Evolutionary conservation across 2,888 invertebrate species (phyloP).

Genomic region (Drepanosiphum platanoidis): DNA sequence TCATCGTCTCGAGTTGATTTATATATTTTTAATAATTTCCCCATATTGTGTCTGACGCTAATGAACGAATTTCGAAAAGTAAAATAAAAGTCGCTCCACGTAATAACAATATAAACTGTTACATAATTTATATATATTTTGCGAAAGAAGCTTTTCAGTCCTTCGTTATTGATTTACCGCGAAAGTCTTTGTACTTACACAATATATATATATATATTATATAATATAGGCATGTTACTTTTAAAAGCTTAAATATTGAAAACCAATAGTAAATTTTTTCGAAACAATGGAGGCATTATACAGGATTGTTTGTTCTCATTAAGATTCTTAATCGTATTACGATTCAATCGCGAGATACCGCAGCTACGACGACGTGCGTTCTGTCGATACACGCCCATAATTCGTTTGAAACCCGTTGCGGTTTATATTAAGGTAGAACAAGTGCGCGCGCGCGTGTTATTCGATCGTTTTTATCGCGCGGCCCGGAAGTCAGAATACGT

Average conservation of each 20-base stretch:
- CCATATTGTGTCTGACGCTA: neutral
- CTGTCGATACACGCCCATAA: neutral
- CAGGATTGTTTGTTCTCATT: neutral
- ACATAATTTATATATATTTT: too few species aligned
- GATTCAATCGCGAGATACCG: neutral
- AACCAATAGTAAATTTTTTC: slow-evolving; percentile 4
- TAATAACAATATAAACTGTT: neutral
- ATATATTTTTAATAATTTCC: neutral
- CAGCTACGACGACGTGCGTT: too few species aligned
- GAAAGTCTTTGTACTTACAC: too few species aligned
- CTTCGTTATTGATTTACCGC: too few species aligned
- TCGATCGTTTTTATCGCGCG: neutral
- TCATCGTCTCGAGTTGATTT: neutral
- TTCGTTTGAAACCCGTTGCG: neutral
- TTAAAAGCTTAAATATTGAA: too few species aligned
- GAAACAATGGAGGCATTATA: slow-evolving; percentile 1
- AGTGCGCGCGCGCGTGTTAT: neutral
- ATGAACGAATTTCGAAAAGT: neutral
- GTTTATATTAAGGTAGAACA: too few species aligned
- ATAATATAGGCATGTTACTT: too few species aligned
- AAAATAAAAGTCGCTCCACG: neutral
- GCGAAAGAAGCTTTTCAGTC: too few species aligned
- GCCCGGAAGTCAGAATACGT: neutral
- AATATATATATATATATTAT: too few species aligned
- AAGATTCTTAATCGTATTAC: neutral